Base-by-base conservation (phyloP, 2,888 invertebrate genomes). In the Abrostola tripartita region DNA sequence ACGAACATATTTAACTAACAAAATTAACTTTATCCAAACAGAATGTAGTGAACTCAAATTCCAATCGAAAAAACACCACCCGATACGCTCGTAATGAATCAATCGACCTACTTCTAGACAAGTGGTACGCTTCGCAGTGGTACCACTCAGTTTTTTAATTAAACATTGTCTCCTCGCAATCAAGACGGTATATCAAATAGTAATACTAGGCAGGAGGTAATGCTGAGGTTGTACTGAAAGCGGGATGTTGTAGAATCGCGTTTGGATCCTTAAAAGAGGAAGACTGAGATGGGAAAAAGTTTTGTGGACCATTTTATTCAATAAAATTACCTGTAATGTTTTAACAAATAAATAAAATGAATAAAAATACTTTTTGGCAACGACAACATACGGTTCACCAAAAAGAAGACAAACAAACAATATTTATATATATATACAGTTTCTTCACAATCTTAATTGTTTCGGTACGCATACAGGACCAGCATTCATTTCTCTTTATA, bases 181-280 rank as follows among this genome's bases (percentile, higher is more conserved):
- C 78, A 78, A 76, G 73, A 75, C 53, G 57, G 69, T 78, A 67
- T 72, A 69, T 72, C 78, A 76, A 76, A 78, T 72, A 76, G 76
- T 72, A 75, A 69, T 69, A 72, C 62, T 65, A 69, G 65, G 56
- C 12, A 41, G 35, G 37, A 14, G 52, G 37, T 54, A 61, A 5
- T 5, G 36, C 35, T 0, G 37, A 2, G 54, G 76, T 65, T 0
- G 0, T n/a, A 44, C 5, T 66, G 62, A 5, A 1, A 74, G 75
- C 78, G 78, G 38, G 41, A 5, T 2, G 4, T 24, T 24, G 24
- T 24, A 24, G n/a, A n/a, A n/a, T n/a, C n/a, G 24, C 24, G 24
- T 24, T 24, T 2, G 4, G 1, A 24, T 24, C 4, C 24, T 24
- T 24, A 24, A 24, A 24, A 24, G 24, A 24, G 24, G 24, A 24